These are phyloP conservation scores for Chionoecetes opilio DNA, from an alignment of 1,140 invertebrate genomes.

Conservation along the genomic window DNA sequence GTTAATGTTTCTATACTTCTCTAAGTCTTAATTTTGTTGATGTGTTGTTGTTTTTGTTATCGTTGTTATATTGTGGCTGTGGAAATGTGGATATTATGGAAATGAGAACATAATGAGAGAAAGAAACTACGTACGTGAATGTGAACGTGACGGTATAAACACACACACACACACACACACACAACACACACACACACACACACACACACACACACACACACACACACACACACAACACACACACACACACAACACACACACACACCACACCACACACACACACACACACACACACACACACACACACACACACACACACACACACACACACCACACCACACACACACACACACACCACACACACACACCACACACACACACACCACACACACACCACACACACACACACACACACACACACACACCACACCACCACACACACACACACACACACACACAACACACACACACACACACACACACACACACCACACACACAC, in stretches of 20 bases:
- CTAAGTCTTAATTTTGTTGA: too few relatives aligned
- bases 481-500: neutral
- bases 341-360: neutral
- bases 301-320: neutral
- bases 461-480: slow-evolving; percentile 3
- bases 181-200: neutral
- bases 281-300: slow-evolving; percentile 2
- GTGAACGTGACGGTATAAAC: too few relatives aligned
- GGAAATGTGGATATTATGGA: too few relatives aligned
- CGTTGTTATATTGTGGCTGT: too few relatives aligned
- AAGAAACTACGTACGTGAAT: too few relatives aligned
- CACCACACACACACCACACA: slow-evolving; percentile 6
- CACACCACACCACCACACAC: neutral
- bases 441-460: too few relatives aligned
- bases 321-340: neutral
- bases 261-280: neutral
- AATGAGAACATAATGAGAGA: too few relatives aligned
- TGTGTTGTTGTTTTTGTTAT: too few relatives aligned
- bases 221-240: neutral
- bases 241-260: slow-evolving; percentile 3
- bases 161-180: too few relatives aligned
- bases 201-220: slow-evolving; percentile 5
- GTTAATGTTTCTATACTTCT: too few relatives aligned
- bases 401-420: neutral
- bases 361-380: too few relatives aligned